Conservation (phyloP, 2,888 invertebrate species). For the Mantis religiosa region DNA sequence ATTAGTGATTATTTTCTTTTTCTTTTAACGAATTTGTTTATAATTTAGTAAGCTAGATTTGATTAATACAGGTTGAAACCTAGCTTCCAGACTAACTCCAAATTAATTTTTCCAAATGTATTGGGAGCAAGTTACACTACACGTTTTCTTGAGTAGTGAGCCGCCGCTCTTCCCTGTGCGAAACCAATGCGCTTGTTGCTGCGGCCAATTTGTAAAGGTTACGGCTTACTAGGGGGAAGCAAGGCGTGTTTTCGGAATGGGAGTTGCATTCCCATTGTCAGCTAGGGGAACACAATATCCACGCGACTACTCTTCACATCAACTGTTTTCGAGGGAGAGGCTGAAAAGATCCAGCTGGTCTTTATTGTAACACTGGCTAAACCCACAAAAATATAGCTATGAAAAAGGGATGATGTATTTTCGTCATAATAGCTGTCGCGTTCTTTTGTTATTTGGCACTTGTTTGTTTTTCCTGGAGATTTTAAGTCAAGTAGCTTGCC, state of each 20-base stretch:
- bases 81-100: no score
- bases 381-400: neutral
- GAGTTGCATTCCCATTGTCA: neutral
- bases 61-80: no score
- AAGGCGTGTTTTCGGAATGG: neutral
- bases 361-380: neutral
- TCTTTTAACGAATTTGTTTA: no score
- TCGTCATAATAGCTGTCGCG: neutral
- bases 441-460: neutral
- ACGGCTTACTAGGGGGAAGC: neutral
- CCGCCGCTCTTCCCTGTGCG: neutral
- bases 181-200: neutral
- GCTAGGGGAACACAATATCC: neutral
- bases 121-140: no score
- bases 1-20: no score
- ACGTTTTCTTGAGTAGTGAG: neutral
- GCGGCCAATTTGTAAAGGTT: neutral
- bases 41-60: no score
- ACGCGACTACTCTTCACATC: neutral
- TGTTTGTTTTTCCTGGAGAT: neutral
- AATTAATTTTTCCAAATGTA: no score
- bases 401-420: neutral
- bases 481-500: neutral
- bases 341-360: neutral
- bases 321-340: neutral